Percentiles rank a stretch among this genome's conserved stretches.
Conservation (phyloP, 2,797 vertebrate species). For the Astyanax mexicanus region DNA sequence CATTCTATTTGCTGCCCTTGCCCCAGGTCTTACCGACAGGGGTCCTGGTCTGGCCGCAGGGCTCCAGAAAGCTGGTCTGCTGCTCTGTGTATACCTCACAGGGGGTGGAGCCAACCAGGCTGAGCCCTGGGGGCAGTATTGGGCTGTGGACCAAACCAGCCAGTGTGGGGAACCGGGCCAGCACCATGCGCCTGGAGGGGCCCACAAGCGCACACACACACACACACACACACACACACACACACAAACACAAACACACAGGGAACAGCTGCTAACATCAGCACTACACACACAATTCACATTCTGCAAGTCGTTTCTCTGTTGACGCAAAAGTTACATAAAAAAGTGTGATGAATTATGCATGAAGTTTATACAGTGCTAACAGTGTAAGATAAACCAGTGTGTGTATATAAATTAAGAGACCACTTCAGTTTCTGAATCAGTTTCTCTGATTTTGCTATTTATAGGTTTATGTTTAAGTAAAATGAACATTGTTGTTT, state of each 20-base stretch:
- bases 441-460: no score
- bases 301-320: not conserved
- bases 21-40: slow-evolving; percentile 64
- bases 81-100: slow-evolving; percentile 85
- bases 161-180: slow-evolving; percentile 83
- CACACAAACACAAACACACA: slow-evolving; percentile 30
- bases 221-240: slow-evolving; percentile 16
- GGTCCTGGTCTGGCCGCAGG: slow-evolving; percentile 80
- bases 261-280: slow-evolving; percentile 31
- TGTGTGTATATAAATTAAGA: no score
- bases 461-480: no score
- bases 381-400: no score
- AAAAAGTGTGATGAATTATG: no score
- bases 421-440: no score
- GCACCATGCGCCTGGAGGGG: slow-evolving; percentile 83
- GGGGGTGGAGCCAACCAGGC: slow-evolving; percentile 80
- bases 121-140: slow-evolving; percentile 81
- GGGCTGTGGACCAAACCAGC: slow-evolving; percentile 82
- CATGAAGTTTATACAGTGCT: no score
- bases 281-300: slow-evolving; percentile 12
- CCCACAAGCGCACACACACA: slow-evolving; percentile 37
- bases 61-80: slow-evolving; percentile 86
- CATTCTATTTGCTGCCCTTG: not conserved
- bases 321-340: no score
- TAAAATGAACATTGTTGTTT: no score